Conservation (phyloP, 2,888 invertebrate species). For the Sycophila texana region DNA sequence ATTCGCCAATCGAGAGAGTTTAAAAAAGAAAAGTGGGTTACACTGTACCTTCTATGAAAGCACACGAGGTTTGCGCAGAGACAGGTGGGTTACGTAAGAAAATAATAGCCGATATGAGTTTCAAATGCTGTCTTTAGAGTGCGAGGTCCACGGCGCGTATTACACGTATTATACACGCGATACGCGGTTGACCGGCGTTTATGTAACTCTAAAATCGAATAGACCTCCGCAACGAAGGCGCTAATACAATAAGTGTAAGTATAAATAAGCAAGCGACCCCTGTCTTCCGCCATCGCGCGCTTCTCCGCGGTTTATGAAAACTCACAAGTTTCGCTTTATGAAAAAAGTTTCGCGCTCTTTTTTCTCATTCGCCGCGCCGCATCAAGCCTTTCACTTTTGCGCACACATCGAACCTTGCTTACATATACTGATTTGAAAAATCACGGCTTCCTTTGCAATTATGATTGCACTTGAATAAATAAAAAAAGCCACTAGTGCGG, state of each 20-base stretch:
- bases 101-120: slow-evolving; percentile 26
- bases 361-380: no score
- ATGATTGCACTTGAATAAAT: no score
- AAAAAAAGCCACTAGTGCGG: no score
- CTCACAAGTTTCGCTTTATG: slow-evolving; percentile 13
- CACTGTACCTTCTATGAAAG: no score
- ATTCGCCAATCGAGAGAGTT: no score
- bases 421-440: no score
- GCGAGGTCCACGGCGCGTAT: not conserved
- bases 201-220: slow-evolving; percentile 31
- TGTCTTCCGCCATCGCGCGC: slow-evolving; percentile 6
- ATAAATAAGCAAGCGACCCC: not conserved
- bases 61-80: not conserved
- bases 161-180: slow-evolving; percentile 4
- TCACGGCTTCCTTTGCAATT: no score
- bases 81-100: slow-evolving; percentile 10
- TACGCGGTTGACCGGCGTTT: slow-evolving; percentile 5
- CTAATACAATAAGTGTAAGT: slow-evolving; percentile 36
- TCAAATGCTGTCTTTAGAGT: slow-evolving; percentile 17
- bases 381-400: no score
- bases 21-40: no score
- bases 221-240: slow-evolving; percentile 10
- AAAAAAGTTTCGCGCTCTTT: not conserved
- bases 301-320: slow-evolving; percentile 17
- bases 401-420: no score